A percentile compares a stretch with the other conserved stretches of the same genome.
phyloP scores from a whole-genome alignment of 2,888 invertebrate species.

The Mesoligia furuncula region DNA sequence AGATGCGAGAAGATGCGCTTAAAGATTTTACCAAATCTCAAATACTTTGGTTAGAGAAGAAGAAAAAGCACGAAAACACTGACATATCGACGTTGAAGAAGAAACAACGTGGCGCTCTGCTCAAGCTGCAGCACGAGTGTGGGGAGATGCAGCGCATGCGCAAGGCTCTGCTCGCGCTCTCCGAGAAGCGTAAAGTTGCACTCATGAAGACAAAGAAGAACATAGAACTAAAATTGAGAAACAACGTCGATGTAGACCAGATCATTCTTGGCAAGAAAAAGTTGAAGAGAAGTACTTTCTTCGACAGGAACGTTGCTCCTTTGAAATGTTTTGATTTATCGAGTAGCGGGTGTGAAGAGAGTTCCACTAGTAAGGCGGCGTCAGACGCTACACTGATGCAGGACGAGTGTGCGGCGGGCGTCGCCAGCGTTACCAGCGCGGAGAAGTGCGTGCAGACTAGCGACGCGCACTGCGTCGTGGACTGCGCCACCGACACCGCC shows the following conservation, averaged over 20 bases:
- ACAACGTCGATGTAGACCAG: conserved; percentile 82
- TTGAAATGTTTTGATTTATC: conserved; percentile 87
- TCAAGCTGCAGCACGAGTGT: conserved; percentile 92
- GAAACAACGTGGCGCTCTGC: conserved; percentile 92
- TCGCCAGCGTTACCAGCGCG: conserved; percentile 66
- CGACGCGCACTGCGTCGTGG: conserved; percentile 68
- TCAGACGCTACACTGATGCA: conserved; percentile 54
- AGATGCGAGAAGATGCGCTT: conserved; percentile 87
- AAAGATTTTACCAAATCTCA: conserved; percentile 88
- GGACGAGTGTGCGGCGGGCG: conserved; percentile 30
- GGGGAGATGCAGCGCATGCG: conserved; percentile 92
- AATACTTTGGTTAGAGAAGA: conserved; percentile 87
- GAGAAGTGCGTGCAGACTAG: conserved; percentile 85
- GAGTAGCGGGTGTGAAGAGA: conserved; percentile 86
- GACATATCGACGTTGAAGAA: conserved; percentile 91
- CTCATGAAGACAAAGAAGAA: conserved; percentile 87
- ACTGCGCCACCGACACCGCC: conserved; percentile 72
- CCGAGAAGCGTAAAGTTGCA: conserved; percentile 84
- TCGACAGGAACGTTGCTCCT: conserved; percentile 79
- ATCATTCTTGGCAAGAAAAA: conserved; percentile 84
- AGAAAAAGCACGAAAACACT: conserved; percentile 86
- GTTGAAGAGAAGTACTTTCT: conserved; percentile 74
- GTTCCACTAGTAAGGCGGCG: conserved; percentile 69
- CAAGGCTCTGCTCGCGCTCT: conserved; percentile 83
- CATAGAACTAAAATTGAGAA: conserved; percentile 83